Percentiles rank a stretch among this genome's conserved stretches.
Evolutionary conservation across 1,140 invertebrate genomes (phyloP).

Genomic region (Brachionus sp.): DNA sequence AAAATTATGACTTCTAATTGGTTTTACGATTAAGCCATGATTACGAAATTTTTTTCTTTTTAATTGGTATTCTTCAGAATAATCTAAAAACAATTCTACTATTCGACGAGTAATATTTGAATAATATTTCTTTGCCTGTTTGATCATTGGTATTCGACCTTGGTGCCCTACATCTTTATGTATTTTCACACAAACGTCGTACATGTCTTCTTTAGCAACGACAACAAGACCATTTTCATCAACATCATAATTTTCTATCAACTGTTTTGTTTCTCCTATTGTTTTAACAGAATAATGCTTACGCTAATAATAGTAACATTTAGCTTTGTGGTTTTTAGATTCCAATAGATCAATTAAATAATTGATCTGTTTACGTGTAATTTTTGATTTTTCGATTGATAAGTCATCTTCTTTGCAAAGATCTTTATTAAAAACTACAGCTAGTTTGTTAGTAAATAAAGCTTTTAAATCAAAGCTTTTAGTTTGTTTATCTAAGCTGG

Average conservation of each 20-base stretch:
- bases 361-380: not conserved
- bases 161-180: not conserved
- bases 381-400: not conserved
- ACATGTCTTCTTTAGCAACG: not conserved
- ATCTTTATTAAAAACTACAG: too few species aligned
- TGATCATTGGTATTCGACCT: not conserved
- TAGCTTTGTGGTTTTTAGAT: not conserved
- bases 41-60: not conserved
- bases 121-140: not conserved
- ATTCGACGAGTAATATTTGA: not conserved
- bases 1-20: conserved; percentile 30
- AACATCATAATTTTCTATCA: not conserved
- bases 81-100: not conserved
- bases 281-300: not conserved
- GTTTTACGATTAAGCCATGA: conserved; percentile 39
- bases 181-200: not conserved
- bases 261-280: not conserved
- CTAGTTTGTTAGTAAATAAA: too few species aligned
- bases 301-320: not conserved
- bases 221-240: not conserved
- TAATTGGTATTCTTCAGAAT: not conserved
- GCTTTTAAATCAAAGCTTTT: too few species aligned
- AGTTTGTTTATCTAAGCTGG: too few species aligned
- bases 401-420: too few species aligned
- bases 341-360: not conserved